These are phyloP conservation scores for Ctenoplectra terminalis DNA, from an alignment of 1,140 invertebrate genomes.

Conservation along the genomic window DNA sequence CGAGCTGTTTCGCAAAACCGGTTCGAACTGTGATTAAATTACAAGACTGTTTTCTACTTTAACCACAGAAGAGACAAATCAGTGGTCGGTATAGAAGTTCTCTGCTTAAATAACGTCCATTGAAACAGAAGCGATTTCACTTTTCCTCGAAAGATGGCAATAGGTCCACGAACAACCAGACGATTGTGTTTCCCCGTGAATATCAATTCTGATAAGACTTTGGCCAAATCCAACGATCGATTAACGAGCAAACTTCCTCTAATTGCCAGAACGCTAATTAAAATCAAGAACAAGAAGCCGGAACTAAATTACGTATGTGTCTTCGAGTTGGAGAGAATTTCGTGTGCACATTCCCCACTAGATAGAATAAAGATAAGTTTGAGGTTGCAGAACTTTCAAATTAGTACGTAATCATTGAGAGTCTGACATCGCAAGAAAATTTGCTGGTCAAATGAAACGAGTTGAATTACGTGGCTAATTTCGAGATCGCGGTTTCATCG, in stretches of 20 bases:
- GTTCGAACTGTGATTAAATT: neutral
- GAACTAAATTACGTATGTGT: constrained; percentile 33
- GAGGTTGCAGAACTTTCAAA: neutral
- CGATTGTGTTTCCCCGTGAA: neutral
- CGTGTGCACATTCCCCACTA: constrained; percentile 11
- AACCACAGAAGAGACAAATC: neutral
- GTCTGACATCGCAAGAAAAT: neutral
- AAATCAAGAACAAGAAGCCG: constrained; percentile 43
- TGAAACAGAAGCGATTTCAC: constrained; percentile 10
- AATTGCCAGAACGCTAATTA: constrained; percentile 50
- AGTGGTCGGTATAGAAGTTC: constrained; percentile 62
- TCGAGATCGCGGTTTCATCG: too few species aligned
- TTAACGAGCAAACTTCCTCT: constrained; percentile 54
- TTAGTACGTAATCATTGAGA: neutral
- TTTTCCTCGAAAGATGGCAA: constrained; percentile 52
- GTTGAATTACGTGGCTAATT: too few species aligned
- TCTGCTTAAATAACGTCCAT: neutral
- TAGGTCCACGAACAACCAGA: too few species aligned
- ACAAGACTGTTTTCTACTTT: constrained; percentile 21
- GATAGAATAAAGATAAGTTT: constrained; percentile 15
- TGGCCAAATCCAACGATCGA: constrained; percentile 46
- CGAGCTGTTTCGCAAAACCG: too few species aligned
- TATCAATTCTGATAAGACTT: constrained; percentile 31
- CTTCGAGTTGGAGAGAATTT: constrained; percentile 3
- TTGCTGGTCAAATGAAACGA: too few species aligned